Percentiles rank a stretch among this genome's conserved stretches.
Conservation (phyloP, 2,113 vertebrate species). For the Monopterus albus region DNA sequence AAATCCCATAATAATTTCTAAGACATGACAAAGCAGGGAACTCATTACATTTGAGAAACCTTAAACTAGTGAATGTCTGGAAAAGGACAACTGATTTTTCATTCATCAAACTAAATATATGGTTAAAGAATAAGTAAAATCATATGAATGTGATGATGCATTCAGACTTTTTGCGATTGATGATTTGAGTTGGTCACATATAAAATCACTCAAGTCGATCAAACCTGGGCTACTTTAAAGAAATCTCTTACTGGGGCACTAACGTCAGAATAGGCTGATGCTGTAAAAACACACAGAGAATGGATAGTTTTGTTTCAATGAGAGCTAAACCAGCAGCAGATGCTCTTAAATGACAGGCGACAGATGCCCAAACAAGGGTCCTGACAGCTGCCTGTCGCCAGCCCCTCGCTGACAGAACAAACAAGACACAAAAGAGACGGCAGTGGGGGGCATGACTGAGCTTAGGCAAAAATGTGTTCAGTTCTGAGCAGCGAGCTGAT, state of each 20-base stretch:
- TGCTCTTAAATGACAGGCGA: constrained; percentile 10
- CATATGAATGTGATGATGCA: no score
- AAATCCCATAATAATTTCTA: no score
- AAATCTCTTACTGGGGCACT: background rate
- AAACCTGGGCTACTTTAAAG: background rate
- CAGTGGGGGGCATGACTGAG: background rate
- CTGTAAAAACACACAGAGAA: background rate
- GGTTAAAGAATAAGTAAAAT: no score
- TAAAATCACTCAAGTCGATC: no score
- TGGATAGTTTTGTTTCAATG: background rate
- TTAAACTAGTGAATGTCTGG: no score
- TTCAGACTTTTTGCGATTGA: no score
- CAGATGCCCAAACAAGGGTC: constrained; percentile 13
- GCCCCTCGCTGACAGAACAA: background rate
- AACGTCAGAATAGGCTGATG: background rate
- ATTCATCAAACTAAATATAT: no score
- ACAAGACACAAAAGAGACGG: background rate
- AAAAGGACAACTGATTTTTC: no score
- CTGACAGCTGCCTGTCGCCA: constrained; percentile 14
- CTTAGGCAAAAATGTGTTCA: background rate
- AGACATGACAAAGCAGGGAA: no score
- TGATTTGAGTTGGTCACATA: no score
- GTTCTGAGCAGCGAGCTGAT: constrained; percentile 1
- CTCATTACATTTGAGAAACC: no score
- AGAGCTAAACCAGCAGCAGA: constrained; percentile 28